Evolutionary conservation across 2,888 invertebrate species (phyloP).

Genomic region (Caenorhabditis zanzibari): DNA sequence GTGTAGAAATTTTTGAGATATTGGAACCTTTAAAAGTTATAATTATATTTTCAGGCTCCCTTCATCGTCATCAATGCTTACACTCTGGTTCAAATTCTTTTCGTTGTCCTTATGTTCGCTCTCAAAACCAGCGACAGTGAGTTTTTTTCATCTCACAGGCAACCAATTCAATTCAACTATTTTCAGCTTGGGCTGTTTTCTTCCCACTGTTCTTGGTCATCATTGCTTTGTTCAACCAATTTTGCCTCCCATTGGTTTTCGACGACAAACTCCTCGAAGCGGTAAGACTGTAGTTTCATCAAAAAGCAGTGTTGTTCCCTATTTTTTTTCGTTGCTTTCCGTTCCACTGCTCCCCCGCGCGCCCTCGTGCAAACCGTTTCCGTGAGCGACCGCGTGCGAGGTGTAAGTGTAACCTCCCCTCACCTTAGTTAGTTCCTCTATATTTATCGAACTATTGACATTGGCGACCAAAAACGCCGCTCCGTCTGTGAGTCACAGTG

Average conservation of each 20-base stretch:
- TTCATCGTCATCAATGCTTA: conserved; percentile 31
- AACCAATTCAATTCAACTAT: neutral
- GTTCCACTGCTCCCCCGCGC: conserved; percentile 19
- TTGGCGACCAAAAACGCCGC: conserved; percentile 60
- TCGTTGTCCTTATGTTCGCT: conserved; percentile 34
- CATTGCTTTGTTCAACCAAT: conserved; percentile 89
- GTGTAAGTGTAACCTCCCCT: conserved; percentile 38
- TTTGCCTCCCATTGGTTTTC: conserved; percentile 75
- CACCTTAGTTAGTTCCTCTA: conserved; percentile 12
- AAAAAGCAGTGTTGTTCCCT: neutral
- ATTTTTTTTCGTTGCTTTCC: too few relatives aligned
- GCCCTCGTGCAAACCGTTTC: conserved; percentile 34
- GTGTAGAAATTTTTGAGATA: neutral
- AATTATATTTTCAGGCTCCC: conserved; percentile 54
- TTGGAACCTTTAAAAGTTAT: neutral
- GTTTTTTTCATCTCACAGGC: neutral
- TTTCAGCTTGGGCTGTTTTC: conserved; percentile 89
- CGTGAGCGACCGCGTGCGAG: conserved; percentile 37
- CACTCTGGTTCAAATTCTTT: conserved; percentile 49
- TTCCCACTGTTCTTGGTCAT: conserved; percentile 95
- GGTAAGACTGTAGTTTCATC: conserved; percentile 63
- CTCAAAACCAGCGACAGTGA: conserved; percentile 57
- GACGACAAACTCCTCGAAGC: conserved; percentile 75
- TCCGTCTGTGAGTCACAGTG: conserved; percentile 59
- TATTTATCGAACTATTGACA: conserved; percentile 63